Conservation (phyloP, 2,888 invertebrate genomes). For the Timema podura region DNA sequence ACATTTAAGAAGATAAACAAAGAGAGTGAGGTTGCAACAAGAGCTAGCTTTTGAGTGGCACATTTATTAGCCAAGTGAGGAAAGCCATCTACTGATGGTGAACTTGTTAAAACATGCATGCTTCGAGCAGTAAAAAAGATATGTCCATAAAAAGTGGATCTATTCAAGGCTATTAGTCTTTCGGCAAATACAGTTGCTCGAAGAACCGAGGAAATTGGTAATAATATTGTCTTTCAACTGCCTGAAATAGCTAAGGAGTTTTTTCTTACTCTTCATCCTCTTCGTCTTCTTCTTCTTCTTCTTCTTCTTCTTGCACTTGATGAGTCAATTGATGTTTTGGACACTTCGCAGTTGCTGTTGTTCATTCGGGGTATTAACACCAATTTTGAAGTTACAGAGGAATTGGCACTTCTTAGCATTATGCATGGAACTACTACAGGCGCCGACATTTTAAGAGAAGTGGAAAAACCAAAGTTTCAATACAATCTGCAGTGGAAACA, state of each 20-base stretch:
- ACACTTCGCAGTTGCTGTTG: too few relatives aligned
- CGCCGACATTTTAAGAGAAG: too few relatives aligned
- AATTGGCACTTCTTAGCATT: too few relatives aligned
- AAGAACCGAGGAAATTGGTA: background rate
- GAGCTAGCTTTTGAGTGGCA: background rate
- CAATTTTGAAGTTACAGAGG: too few relatives aligned
- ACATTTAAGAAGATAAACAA: background rate
- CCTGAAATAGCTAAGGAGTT: background rate
- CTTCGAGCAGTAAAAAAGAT: constrained; percentile 8
- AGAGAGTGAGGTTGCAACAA: background rate
- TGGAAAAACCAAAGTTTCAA: too few relatives aligned
- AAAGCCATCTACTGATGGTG: constrained; percentile 13
- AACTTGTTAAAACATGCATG: constrained; percentile 12
- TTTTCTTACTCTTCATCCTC: too few relatives aligned
- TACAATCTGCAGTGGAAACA: too few relatives aligned
- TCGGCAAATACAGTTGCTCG: background rate
- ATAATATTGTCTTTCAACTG: background rate
- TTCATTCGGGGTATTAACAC: too few relatives aligned
- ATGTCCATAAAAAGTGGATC: constrained; percentile 11
- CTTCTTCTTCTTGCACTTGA: too few relatives aligned
- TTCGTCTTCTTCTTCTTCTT: too few relatives aligned
- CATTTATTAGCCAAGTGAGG: constrained; percentile 6
- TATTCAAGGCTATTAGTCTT: constrained; percentile 8
- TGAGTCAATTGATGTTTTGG: too few relatives aligned
- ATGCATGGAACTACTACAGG: too few relatives aligned